Conservation (phyloP, 2,888 invertebrate genomes). For the Ophion ventricosus region DNA sequence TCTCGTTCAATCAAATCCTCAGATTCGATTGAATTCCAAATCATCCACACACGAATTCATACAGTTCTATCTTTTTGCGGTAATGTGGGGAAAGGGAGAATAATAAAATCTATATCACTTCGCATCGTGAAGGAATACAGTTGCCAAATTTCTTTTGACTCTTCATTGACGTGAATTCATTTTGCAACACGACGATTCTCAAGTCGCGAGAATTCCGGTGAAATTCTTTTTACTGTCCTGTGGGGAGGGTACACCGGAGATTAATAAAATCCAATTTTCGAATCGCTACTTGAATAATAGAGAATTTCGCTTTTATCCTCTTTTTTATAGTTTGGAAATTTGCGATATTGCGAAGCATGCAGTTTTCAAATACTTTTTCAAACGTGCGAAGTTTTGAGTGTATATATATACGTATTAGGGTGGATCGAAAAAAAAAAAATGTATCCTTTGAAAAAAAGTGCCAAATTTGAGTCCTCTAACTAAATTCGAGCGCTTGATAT, state of each 20-base stretch:
- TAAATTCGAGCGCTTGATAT: neutral
- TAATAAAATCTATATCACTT: neutral
- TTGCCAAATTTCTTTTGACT: conserved; percentile 13
- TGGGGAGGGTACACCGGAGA: neutral
- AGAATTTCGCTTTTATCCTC: neutral
- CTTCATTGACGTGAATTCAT: conserved; percentile 37
- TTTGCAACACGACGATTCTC: neutral
- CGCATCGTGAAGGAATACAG: neutral
- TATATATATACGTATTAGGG: neutral
- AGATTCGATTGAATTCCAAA: neutral
- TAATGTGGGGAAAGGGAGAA: neutral
- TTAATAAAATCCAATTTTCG: conserved; percentile 21
- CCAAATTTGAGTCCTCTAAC: neutral
- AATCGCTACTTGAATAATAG: neutral
- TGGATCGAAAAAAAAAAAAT: too few relatives aligned
- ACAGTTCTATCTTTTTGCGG: neutral
- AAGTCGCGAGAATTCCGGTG: neutral
- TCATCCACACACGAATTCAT: neutral
- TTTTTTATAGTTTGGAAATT: neutral
- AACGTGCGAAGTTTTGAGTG: neutral
- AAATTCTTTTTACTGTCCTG: neutral
- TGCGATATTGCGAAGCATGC: neutral
- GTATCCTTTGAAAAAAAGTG: neutral
- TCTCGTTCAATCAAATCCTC: neutral
- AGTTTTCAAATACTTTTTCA: neutral